Base-by-base conservation (phyloP, 2,888 invertebrate species). In the Pyrochroa serraticornis region DNA sequence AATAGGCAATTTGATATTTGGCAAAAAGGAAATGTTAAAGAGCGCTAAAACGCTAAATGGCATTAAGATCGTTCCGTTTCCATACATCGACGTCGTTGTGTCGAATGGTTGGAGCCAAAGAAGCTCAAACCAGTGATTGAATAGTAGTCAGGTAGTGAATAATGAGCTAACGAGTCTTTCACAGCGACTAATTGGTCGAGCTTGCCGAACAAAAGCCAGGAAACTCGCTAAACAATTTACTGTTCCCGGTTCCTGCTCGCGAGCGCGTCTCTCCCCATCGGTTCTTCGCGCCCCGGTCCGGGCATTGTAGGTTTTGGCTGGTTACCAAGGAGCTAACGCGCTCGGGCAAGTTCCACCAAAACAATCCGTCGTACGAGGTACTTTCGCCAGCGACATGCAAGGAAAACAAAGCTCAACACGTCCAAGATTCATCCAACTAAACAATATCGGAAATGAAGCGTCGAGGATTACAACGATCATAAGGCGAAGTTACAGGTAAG, bases 91-190 rank as follows among this genome's bases (percentile, higher is more conserved):
- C 12, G 30, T 30, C 31, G 43, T 22, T 14, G 50, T 39, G 44
- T 58, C 47, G 60, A 63, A 59, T 45, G 50, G 22, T n/a, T 41
- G 50, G 52, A 47, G 52, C 58, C 54, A 64, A 69, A 66, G 66
- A 63, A 64, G 65, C 65, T 68, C 67, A 68, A 70, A 66, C 67
- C 64, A 70, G 69, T 69, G 70, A 71, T 71, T 68, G 70, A 70
- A 70, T 69, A 64, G 67, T 70, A 68, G 70, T 68, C 66, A 70
- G 70, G 68, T 67, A 67, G 67, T 70, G 69, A 71, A 71, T 71
- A 71, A 71, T 71, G 66, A 71, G 70, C 64, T 70, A 73, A 71
- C 71, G 71, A 73, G 71, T 66, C 71, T 72, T 72, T 74, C 72
- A 74, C 65, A 63, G 58, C 65, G 66, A 68, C 72, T 73, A 73